Percentiles rank a stretch among this genome's conserved stretches.
Evolutionary conservation across 2,888 invertebrate genomes (phyloP).

Genomic region (Alsophila aescularia): DNA sequence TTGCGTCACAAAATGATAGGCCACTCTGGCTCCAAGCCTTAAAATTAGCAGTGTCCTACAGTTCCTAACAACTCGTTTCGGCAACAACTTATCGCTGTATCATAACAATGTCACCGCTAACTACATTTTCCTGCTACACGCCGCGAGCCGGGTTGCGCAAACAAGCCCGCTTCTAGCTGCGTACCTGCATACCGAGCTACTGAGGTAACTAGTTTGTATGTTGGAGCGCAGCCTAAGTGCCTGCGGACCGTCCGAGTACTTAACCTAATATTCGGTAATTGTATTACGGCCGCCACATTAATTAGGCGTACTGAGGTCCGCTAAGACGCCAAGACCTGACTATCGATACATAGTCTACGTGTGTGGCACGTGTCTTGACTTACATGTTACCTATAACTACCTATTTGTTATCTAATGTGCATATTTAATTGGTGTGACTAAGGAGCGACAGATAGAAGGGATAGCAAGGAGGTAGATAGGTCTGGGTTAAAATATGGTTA

Average conservation of each 20-base stretch:
- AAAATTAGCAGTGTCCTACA: too few relatives aligned
- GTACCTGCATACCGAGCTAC: neutral
- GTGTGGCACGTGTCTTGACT: conserved; percentile 65
- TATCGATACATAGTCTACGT: conserved; percentile 30
- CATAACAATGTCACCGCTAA: conserved; percentile 25
- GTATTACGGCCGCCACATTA: conserved; percentile 74
- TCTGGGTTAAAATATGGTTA: too few relatives aligned
- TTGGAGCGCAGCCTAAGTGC: conserved; percentile 69
- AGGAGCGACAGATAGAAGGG: too few relatives aligned
- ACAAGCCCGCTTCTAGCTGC: conserved; percentile 9
- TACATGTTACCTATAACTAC: conserved; percentile 11
- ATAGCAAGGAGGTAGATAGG: too few relatives aligned
- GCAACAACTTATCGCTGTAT: conserved; percentile 1
- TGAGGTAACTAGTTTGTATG: conserved; percentile 72
- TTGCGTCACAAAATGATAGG: too few relatives aligned
- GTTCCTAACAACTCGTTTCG: neutral
- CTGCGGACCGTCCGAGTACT: conserved; percentile 67
- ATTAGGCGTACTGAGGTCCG: conserved; percentile 71
- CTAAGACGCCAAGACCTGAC: conserved; percentile 56
- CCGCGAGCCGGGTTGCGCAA: conserved; percentile 7
- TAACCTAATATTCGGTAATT: conserved; percentile 82
- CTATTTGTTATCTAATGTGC: neutral
- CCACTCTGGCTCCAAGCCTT: too few relatives aligned
- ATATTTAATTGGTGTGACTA: too few relatives aligned
- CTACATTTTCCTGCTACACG: conserved; percentile 22